Evolutionary conservation across 2,113 vertebrate genomes (phyloP).

Genomic region (Carettochelys insculpta): DNA sequence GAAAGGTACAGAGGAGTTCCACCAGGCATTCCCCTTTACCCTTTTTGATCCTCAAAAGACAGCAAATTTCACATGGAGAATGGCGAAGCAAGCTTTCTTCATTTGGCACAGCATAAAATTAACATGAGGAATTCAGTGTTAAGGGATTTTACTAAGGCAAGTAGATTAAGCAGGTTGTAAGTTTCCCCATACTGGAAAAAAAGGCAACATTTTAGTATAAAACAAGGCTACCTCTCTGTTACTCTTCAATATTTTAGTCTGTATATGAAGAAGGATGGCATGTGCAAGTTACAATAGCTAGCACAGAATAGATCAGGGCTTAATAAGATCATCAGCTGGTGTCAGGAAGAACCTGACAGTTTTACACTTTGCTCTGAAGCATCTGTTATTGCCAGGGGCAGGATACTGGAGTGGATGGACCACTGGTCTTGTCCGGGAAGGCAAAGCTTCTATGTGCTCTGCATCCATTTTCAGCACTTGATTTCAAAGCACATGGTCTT

Average conservation of each 20-base stretch:
- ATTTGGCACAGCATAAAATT: neutral
- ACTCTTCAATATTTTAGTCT: slow-evolving; percentile 9
- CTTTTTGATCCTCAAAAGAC: neutral
- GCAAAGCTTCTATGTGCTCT: neutral
- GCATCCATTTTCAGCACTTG: neutral
- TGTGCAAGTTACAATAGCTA: slow-evolving; percentile 1
- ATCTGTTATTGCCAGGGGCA: neutral
- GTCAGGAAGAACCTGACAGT: too few relatives aligned
- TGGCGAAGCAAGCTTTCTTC: neutral
- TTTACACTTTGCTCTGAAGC: neutral
- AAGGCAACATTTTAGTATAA: too few relatives aligned
- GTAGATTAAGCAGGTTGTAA: neutral
- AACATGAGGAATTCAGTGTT: neutral
- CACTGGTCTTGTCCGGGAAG: neutral
- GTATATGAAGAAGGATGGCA: neutral
- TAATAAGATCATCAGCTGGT: neutral
- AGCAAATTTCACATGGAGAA: neutral
- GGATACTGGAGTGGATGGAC: neutral
- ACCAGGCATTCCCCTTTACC: neutral
- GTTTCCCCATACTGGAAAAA: neutral
- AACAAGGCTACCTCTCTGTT: too few relatives aligned
- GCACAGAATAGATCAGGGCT: slow-evolving; percentile 7
- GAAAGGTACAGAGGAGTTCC: neutral
- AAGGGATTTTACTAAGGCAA: neutral
- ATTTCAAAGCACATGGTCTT: neutral